A percentile compares a stretch with the other conserved stretches of the same genome.
phyloP scores from a whole-genome alignment of 2,888 invertebrate genomes.

The Andrena minutula region DNA sequence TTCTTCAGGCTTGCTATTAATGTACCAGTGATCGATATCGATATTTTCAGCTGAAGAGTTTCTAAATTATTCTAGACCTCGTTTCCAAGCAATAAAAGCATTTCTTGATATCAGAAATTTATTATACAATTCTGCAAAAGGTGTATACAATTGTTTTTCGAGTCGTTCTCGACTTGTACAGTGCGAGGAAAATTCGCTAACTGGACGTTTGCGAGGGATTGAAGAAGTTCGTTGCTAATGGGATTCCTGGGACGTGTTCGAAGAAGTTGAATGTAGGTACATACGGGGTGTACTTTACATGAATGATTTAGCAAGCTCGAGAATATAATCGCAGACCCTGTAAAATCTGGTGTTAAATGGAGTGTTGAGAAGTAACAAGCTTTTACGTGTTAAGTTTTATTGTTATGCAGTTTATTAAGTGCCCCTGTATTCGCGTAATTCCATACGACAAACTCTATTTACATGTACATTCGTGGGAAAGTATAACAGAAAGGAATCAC shows the following conservation, averaged over 20 bases:
- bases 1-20: not conserved
- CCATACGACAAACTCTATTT: conserved; percentile 45
- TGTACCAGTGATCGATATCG: conserved; percentile 4
- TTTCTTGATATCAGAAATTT: conserved; percentile 25
- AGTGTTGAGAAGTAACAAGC: conserved; percentile 25
- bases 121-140: conserved; percentile 23
- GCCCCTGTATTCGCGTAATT: conserved; percentile 36
- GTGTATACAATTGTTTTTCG: conserved; percentile 16
- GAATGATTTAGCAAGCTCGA: not conserved
- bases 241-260: not conserved
- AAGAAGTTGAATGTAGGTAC: not conserved
- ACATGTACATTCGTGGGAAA: conserved; percentile 38
- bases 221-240: not conserved
- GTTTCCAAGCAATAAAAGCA: conserved; percentile 8
- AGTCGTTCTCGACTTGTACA: conserved; percentile 1
- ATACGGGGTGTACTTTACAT: conserved; percentile 3
- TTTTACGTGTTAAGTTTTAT: conserved; percentile 13
- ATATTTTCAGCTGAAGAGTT: conserved; percentile 4
- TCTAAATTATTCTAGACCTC: not conserved
- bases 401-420: conserved; percentile 47
- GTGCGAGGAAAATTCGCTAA: conserved; percentile 4
- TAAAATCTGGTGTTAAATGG: conserved; percentile 1
- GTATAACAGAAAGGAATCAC: conserved; percentile 35
- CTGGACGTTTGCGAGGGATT: not conserved
- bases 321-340: not conserved